Evolutionary conservation across 2,797 vertebrate species (phyloP), one percentile per base, ranked within the genome.

Genomic region (Discoglossus pictus): DNA sequence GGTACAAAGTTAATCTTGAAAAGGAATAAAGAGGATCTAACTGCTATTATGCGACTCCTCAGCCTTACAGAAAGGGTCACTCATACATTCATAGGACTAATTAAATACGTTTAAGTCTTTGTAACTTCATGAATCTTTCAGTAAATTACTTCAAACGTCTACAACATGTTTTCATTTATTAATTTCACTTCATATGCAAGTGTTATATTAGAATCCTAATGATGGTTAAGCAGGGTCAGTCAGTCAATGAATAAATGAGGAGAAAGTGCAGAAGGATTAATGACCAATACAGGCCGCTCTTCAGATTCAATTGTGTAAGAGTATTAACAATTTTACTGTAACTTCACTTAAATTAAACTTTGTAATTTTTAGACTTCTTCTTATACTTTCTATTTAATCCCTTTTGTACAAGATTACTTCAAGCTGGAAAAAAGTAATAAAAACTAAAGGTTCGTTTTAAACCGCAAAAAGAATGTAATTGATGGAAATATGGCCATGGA

Each of bases 1-100:
- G 91, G 92, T 84, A 90, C 90, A 92, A 93, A 94, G 92, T 95
- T 95, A 95, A 97, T 96, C 91, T 81, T 83, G 81, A 82, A 85
- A 85, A 85, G 79, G 83, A 87, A 88, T 87, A 90, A 89, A 89
- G 84, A 80, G 82, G 86, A 89, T 92, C 87, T 90, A 91, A 90
- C 79, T 80, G 82, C 89, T 87, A 90, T 90, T 88, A 80, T 91
- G 83, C 74, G 80, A 88, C 82, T 90, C 87, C 89, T 90, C 89
- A 84, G 89, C 76, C 84, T 79, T 74, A 79, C 83, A 84, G 80
- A 83, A 87, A 87, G 88, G 90, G 89, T 90, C 89, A 89, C 82
- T 81, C 74, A 80, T 80, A 83, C 81, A 81, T 81, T 84, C 83
- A 85, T 78, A 77, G 84, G 82, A 83, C 86, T 91, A 92, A 91